These are phyloP conservation scores for Drosophila mulleri DNA, from an alignment of 2,888 invertebrate genomes.

Conservation along the genomic window DNA sequence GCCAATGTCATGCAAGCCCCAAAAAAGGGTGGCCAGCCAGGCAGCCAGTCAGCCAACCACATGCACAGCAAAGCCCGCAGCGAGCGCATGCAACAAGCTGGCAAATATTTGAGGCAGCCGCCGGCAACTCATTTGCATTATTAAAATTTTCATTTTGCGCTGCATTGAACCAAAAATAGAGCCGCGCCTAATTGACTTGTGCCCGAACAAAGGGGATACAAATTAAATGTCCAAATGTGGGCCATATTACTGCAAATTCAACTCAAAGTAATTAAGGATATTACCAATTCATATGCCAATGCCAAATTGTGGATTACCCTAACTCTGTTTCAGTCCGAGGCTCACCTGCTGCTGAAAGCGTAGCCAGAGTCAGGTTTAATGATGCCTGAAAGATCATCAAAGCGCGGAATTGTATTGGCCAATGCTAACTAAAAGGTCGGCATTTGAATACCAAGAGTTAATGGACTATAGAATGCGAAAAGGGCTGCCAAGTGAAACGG, in stretches of 20 bases:
- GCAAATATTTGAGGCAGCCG: conserved; percentile 48
- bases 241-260: background rate
- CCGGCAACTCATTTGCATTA: conserved; percentile 69
- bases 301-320: background rate
- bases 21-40: background rate
- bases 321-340: background rate
- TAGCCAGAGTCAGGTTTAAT: conserved; percentile 9
- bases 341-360: conserved; percentile 4
- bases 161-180: conserved; percentile 37
- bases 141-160: conserved; percentile 73
- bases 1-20: conserved; percentile 50
- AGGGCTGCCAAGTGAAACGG: conserved; percentile 42
- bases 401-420: conserved; percentile 13
- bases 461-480: conserved; percentile 60
- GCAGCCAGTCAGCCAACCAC: no score
- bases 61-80: conserved; percentile 22
- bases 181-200: conserved; percentile 50
- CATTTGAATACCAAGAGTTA: conserved; percentile 58
- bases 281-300: background rate
- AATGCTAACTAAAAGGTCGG: conserved; percentile 10
- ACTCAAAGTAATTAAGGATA: background rate
- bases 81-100: conserved; percentile 66
- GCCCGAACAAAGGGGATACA: conserved; percentile 4
- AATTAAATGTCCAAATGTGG: conserved; percentile 21
- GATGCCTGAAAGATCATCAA: conserved; percentile 10